Base-by-base conservation (phyloP, 2,888 invertebrate genomes). In the Protonemura montana region DNA sequence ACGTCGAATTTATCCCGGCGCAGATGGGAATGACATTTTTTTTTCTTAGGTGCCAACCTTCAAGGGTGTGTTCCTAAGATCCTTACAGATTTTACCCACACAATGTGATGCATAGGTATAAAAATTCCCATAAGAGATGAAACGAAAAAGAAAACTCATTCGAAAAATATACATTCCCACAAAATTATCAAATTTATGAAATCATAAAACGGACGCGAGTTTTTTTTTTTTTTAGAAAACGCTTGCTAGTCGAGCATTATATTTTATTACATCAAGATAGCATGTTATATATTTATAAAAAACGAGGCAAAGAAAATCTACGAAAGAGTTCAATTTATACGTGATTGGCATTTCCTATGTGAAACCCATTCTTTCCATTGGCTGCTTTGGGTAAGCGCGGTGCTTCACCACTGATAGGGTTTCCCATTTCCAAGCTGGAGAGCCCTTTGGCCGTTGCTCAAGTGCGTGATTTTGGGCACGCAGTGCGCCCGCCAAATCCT, bases 321-420 rank as follows among this genome's bases (percentile, higher is more conserved):
- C 59, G 59, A 59, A 21, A 21, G 59, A 59, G 59, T 13, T 21
- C 59, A 59, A 59, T 59, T 59, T 59, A 59, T 59, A 59, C 59
- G 59, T 59, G 59, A 59, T 59, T 59, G 59, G 59, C 59, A 59
- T 59, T 59, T 59, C 59, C 59, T 59, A 59, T 59, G 59, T 59
- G 59, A 13, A 21, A 59, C 21, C 16, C 59, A 59, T 59, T 59
- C 59, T 13, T 21, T 10, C 59, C 59, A 59, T 59, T 59, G 59
- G 59, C 59, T 13, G 13, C 59, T 21, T 59, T 21, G 59, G 59
- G 21, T 59, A 13, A 16, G n/a, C n/a, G n/a, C n/a, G n/a, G 21
- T 59, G 21, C 59, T 21, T 59, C 35, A 35, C 35, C 21, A 59
- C 13, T 7, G 59, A 59, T 59, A 59, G 59, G 16, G 59, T 59